These are phyloP conservation scores for Aspidoscelis tigris DNA, from an alignment of 2,113 vertebrate species.

Conservation along the genomic window DNA sequence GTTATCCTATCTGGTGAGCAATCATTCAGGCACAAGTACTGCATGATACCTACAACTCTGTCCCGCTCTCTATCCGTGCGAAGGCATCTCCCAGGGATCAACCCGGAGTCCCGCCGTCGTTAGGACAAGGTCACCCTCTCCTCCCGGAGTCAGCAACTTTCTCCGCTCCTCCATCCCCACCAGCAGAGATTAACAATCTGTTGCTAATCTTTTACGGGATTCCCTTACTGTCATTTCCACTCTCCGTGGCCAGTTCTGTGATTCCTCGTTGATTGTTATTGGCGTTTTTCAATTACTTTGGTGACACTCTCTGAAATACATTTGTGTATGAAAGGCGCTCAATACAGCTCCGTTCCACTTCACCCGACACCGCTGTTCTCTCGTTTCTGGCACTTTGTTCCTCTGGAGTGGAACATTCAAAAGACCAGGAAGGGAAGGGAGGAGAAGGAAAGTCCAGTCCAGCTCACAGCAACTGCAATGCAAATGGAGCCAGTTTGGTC, in stretches of 20 bases:
- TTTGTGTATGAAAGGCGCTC: conserved; percentile 65
- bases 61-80: conserved; percentile 38
- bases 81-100: conserved; percentile 35
- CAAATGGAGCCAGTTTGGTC: background rate
- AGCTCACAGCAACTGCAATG: background rate
- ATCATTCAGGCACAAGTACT: conserved; percentile 22
- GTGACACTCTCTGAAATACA: conserved; percentile 65
- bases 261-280: conserved; percentile 65
- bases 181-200: conserved; percentile 44
- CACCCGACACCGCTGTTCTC: conserved; percentile 39
- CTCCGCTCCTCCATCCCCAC: conserved; percentile 48
- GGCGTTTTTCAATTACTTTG: conserved; percentile 67
- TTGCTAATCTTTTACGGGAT: conserved; percentile 54
- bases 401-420: background rate
- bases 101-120: conserved; percentile 44
- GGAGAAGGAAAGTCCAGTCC: no score
- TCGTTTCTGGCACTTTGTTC: conserved; percentile 25
- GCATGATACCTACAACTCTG: background rate
- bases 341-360: conserved; percentile 33
- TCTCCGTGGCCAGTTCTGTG: conserved; percentile 50
- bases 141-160: conserved; percentile 56
- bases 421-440: background rate
- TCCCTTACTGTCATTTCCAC: conserved; percentile 35
- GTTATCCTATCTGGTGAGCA: no score
- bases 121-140: conserved; percentile 59